Base-by-base conservation (phyloP, 2,113 vertebrate genomes). In the Oryzias curvinotus region DNA sequence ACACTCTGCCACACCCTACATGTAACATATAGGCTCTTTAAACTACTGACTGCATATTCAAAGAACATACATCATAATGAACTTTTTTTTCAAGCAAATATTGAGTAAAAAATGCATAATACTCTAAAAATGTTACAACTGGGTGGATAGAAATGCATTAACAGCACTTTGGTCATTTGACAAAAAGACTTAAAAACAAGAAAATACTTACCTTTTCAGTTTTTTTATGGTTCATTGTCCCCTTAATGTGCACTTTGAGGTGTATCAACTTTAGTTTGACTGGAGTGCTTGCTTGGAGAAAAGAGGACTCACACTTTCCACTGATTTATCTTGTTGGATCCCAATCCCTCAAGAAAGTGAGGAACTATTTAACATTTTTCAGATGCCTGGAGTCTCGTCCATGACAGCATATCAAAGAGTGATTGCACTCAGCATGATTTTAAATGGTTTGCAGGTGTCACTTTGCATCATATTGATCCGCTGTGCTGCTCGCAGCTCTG, bases 371-470 rank as follows among this genome's bases (percentile, higher is more conserved):
- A 80, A 85, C 78, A 78, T 89, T 78, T 85, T 72, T 78, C 18
- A 78, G 62, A 88, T 87, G 61, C 83, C 86, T 41, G 54, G 52
- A 36, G 85, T 87, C 86, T 85, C 7, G 45, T 75, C 52, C 78
- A 75, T 81, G 83, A 83, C 65, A 72, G 66, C 76, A 21, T 78
- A 80, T 81, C 69, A 79, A 62, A 67, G 48, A 67, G 63, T 68
- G 62, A 78, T 80, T 78, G 54, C 26, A 55, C 48, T 25, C 66
- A 71, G 85, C 72, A 71, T 47, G 81, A 77, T 67, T 80, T 75
- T 80, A 84, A 88, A 79, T 28, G 60, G 52, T 64, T 12, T 75
- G 64, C 81, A 81, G 81, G 84, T 89, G 85, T 88, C 85, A 87
- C 76, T 73, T 85, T 81, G 77, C 43, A 80, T 87, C 85, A 86